A percentile compares a stretch with the other conserved stretches of the same genome.
phyloP scores from a whole-genome alignment of 1,140 invertebrate species.

The Achatina immaculata region DNA sequence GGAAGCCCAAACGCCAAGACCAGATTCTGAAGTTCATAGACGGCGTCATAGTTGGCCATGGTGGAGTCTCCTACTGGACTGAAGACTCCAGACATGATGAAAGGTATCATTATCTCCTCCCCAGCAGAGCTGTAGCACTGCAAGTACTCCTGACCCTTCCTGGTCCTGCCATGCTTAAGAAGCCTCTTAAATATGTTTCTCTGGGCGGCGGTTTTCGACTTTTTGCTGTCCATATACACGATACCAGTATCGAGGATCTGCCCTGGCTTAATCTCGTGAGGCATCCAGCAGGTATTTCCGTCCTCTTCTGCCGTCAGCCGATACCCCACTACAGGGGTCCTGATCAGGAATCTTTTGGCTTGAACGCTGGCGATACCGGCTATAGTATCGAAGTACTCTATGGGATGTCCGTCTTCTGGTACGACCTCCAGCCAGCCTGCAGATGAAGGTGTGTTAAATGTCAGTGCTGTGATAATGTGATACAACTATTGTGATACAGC shows the following conservation, averaged over 20 bases:
- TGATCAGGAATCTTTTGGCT: conserved; percentile 59
- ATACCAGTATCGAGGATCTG: conserved; percentile 61
- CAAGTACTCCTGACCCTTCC: conserved; percentile 62
- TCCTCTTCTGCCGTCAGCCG: conserved; percentile 57
- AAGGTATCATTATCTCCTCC: conserved; percentile 63
- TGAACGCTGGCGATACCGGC: conserved; percentile 60
- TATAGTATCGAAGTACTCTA: conserved; percentile 67
- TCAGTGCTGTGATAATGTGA: not conserved
- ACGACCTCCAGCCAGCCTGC: conserved; percentile 67
- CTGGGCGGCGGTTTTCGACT: conserved; percentile 40
- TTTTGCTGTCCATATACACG: conserved; percentile 65
- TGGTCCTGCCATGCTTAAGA: conserved; percentile 53
- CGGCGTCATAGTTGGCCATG: conserved; percentile 61
- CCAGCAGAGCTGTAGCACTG: conserved; percentile 60
- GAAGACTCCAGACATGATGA: conserved; percentile 66
- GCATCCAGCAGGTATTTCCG: conserved; percentile 61
- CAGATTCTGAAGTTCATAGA: conserved; percentile 65
- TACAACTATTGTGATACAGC: not conserved
- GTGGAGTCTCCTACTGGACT: conserved; percentile 63
- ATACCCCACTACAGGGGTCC: conserved; percentile 62
- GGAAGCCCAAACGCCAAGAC: conserved; percentile 62
- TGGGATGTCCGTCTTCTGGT: conserved; percentile 62
- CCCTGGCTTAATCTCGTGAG: conserved; percentile 59
- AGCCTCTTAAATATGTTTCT: conserved; percentile 54
- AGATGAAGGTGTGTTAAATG: conserved; percentile 31